A percentile compares a stretch with the other conserved stretches of the same genome.
phyloP scores from a whole-genome alignment of 1,140 invertebrate genomes.

The Heliconius himera region DNA sequence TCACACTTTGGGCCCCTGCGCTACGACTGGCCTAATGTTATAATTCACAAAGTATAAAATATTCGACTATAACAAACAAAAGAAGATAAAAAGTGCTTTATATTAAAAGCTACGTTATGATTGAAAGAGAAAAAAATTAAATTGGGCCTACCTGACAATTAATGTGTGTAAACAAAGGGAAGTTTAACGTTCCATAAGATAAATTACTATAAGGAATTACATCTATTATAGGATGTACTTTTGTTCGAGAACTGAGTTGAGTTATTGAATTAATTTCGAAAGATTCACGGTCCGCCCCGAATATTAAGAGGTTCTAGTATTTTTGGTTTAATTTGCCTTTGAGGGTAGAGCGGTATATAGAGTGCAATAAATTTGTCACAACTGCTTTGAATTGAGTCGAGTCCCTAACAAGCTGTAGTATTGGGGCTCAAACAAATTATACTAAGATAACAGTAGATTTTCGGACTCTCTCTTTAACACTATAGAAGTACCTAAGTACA shows the following conservation, averaged over 20 bases:
- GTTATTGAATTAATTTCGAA: conserved; percentile 76
- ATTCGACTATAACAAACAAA: neutral
- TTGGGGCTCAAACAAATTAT: conserved; percentile 46
- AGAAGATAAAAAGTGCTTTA: neutral
- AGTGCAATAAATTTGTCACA: neutral
- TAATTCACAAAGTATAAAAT: neutral
- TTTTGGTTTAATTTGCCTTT: conserved; percentile 57
- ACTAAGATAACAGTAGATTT: no score
- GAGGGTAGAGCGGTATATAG: conserved; percentile 20
- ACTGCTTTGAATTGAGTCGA: neutral
- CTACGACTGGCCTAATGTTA: neutral
- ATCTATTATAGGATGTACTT: conserved; percentile 35
- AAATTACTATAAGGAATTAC: neutral
- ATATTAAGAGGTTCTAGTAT: no score
- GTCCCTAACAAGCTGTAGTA: neutral
- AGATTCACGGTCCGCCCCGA: conserved; percentile 63
- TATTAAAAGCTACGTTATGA: neutral
- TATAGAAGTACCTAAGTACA: no score
- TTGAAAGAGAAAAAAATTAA: neutral
- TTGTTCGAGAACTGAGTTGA: conserved; percentile 62
- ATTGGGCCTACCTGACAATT: neutral
- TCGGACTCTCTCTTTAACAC: no score
- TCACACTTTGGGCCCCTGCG: no score
- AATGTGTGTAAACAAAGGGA: conserved; percentile 10
- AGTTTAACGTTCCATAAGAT: neutral